phyloP scores from a whole-genome alignment of 2,888 invertebrate genomes.

The Serripes groenlandicus region DNA sequence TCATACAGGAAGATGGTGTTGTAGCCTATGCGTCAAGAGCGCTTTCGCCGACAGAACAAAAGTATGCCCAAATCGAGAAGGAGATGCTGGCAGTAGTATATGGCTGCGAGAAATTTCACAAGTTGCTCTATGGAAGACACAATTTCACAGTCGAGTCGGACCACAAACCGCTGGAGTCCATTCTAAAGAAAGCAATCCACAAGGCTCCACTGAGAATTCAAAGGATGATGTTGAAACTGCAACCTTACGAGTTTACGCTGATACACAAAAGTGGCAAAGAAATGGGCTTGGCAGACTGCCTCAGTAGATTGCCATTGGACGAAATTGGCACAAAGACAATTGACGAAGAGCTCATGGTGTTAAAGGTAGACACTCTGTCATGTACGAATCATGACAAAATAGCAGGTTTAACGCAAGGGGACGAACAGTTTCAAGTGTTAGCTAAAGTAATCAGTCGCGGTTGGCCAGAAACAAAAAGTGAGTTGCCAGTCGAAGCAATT shows the following conservation, averaged over 20 bases:
- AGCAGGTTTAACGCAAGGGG: conserved; percentile 28
- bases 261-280: conserved; percentile 51
- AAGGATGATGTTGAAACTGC: conserved; percentile 37
- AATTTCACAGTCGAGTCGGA: conserved; percentile 45
- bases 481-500: conserved; percentile 18
- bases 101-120: conserved; percentile 52
- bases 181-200: conserved; percentile 52
- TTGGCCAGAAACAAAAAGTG: conserved; percentile 48
- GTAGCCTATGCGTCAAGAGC: conserved; percentile 58
- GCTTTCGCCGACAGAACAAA: conserved; percentile 49
- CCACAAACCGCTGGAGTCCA: conserved; percentile 59
- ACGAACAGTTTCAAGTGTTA: conserved; percentile 25
- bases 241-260: conserved; percentile 54
- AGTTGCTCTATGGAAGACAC: conserved; percentile 51
- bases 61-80: conserved; percentile 61
- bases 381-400: conserved; percentile 36
- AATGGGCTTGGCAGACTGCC: conserved; percentile 42
- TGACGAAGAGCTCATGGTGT: conserved; percentile 30
- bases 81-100: conserved; percentile 56
- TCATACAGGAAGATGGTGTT: conserved; percentile 44
- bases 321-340: conserved; percentile 32
- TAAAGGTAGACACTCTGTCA: conserved; percentile 26
- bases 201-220: conserved; percentile 36
- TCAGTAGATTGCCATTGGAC: conserved; percentile 31
- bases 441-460: conserved; percentile 14